phyloP scores from a whole-genome alignment of 2,888 invertebrate genomes.

The Malacosoma neustria region DNA sequence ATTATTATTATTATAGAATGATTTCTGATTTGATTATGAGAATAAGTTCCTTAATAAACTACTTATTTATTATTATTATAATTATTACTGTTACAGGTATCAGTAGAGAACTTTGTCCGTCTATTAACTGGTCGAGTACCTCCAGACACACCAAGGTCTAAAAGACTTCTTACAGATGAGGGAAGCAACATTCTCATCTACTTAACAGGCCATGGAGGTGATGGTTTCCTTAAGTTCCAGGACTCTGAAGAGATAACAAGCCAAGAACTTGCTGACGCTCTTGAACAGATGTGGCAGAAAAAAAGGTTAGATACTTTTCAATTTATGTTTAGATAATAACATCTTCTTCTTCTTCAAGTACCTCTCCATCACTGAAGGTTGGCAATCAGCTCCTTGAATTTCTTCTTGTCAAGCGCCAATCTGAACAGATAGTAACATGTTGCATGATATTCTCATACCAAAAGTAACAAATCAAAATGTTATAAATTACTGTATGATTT shows the following conservation, averaged over 20 bases:
- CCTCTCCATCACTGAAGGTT: too few species aligned
- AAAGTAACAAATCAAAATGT: constrained; percentile 31
- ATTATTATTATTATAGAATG: too few species aligned
- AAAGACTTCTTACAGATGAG: constrained; percentile 95
- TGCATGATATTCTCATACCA: too few species aligned
- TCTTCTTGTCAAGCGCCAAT: too few species aligned
- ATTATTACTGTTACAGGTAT: constrained; percentile 80
- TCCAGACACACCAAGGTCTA: constrained; percentile 94
- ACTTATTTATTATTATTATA: neutral
- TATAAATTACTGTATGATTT: too few species aligned
- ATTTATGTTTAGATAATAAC: too few species aligned
- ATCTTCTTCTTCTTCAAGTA: too few species aligned
- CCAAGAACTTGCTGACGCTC: constrained; percentile 97
- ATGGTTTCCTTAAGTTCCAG: constrained; percentile 99
- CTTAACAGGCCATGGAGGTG: constrained; percentile 97
- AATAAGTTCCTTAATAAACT: too few species aligned
- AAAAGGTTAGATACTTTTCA: constrained; percentile 83
- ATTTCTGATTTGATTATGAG: too few species aligned
- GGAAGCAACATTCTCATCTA: constrained; percentile 98
- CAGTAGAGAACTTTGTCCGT: constrained; percentile 98
- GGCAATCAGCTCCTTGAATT: too few species aligned
- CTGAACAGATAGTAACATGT: too few species aligned
- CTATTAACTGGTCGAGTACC: constrained; percentile 94
- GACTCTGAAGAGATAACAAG: constrained; percentile 99
- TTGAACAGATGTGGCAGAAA: constrained; percentile 99